Conservation (phyloP, 2,797 vertebrate genomes). For the Sebastes steindachneri region DNA sequence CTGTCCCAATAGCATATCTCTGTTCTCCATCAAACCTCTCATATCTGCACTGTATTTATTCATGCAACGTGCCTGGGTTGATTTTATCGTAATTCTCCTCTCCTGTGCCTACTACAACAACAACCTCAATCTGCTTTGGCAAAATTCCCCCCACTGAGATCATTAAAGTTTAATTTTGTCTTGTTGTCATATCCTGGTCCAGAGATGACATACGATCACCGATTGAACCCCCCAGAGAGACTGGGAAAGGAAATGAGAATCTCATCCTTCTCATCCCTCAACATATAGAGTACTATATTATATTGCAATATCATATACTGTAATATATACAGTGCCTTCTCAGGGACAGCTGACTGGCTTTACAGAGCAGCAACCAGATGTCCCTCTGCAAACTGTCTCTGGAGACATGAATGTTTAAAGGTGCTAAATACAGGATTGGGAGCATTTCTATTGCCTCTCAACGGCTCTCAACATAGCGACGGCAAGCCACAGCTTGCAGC, state of each 20-base stretch:
- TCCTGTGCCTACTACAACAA: not conserved
- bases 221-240: not conserved
- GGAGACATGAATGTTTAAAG: not conserved
- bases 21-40: not conserved
- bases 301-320: not conserved
- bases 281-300: not conserved
- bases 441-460: no score
- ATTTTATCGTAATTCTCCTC: not conserved
- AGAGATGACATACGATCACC: not conserved
- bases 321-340: not conserved
- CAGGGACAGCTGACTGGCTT: not conserved
- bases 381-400: not conserved
- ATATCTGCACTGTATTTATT: not conserved
- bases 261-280: constrained; percentile 14
- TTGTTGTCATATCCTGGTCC: not conserved
- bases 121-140: not conserved
- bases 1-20: not conserved
- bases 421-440: no score
- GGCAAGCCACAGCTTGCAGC: no score
- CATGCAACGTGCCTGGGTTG: not conserved
- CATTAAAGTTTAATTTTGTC: not conserved
- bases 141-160: not conserved
- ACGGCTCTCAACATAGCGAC: no score
- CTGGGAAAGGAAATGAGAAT: constrained; percentile 24
- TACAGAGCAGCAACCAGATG: not conserved